phyloP scores from a whole-genome alignment of 2,888 invertebrate species.

The Drosophila prolongata region DNA sequence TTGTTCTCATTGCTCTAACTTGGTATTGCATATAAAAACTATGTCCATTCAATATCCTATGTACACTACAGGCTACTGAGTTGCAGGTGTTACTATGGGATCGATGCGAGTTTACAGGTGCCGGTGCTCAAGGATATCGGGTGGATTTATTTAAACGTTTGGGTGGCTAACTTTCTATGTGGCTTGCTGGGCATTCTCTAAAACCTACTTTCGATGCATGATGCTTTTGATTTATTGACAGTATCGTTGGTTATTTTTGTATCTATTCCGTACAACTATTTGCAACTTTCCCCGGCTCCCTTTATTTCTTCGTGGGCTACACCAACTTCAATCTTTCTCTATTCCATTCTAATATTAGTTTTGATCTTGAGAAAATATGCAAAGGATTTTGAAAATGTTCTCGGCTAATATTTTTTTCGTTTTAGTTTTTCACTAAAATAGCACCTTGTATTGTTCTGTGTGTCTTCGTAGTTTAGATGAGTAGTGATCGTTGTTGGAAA shows the following conservation, averaged over 20 bases:
- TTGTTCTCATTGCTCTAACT: conserved; percentile 63
- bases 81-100: conserved; percentile 39
- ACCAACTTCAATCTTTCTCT: conserved; percentile 7
- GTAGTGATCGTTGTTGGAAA: conserved; percentile 64
- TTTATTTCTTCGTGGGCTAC: conserved; percentile 2
- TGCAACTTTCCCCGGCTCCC: conserved; percentile 48
- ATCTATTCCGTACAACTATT: conserved; percentile 50
- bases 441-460: conserved; percentile 74
- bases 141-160: not conserved
- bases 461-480: conserved; percentile 60
- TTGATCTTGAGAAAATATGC: conserved; percentile 53
- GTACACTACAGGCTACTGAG: conserved; percentile 62
- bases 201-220: conserved; percentile 74
- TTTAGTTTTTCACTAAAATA: conserved; percentile 73
- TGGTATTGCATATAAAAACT: conserved; percentile 75
- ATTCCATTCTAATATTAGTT: conserved; percentile 34
- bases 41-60: conserved; percentile 60
- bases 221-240: conserved; percentile 79
- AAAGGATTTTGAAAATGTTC: conserved; percentile 51
- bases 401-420: conserved; percentile 40
- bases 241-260: conserved; percentile 75
- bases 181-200: conserved; percentile 63
- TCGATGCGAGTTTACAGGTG: conserved; percentile 33
- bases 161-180: conserved; percentile 45
- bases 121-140: conserved; percentile 15